A percentile compares a stretch with the other conserved stretches of the same genome.
Conservation (phyloP, 2,113 vertebrate species). For the Trichechus manatus region DNA sequence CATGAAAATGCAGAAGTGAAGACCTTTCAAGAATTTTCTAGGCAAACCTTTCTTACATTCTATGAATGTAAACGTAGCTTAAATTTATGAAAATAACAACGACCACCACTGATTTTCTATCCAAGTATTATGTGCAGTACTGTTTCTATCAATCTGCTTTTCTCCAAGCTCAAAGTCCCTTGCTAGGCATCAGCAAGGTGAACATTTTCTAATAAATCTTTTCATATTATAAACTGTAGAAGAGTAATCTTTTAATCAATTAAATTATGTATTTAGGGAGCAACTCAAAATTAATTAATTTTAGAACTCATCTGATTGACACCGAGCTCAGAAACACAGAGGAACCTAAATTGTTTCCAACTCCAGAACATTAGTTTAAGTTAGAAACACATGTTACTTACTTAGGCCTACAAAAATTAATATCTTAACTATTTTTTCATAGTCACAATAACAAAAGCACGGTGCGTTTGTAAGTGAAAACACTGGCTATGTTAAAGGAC, state of each 20-base stretch:
- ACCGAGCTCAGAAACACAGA: slow-evolving; percentile 23
- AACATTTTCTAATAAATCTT: slow-evolving; percentile 41
- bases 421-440: slow-evolving; percentile 13
- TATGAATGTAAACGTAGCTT: background rate
- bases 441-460: background rate
- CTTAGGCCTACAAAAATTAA: slow-evolving; percentile 24
- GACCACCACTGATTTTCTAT: background rate
- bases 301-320: background rate
- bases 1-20: background rate
- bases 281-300: slow-evolving; percentile 65
- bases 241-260: slow-evolving; percentile 48
- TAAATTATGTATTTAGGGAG: slow-evolving; percentile 49
- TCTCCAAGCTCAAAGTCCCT: background rate
- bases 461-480: background rate
- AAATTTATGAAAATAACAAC: background rate
- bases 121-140: background rate
- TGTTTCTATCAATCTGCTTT: background rate
- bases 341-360: slow-evolving; percentile 23
- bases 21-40: slow-evolving; percentile 13
- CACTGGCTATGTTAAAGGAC: background rate
- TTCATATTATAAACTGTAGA: background rate
- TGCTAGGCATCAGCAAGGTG: background rate
- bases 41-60: background rate
- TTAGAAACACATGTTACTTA: slow-evolving; percentile 50
- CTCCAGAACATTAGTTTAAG: slow-evolving; percentile 30